Evolutionary conservation across 2,797 vertebrate genomes (phyloP).

Genomic region (Pygocentrus nattereri): DNA sequence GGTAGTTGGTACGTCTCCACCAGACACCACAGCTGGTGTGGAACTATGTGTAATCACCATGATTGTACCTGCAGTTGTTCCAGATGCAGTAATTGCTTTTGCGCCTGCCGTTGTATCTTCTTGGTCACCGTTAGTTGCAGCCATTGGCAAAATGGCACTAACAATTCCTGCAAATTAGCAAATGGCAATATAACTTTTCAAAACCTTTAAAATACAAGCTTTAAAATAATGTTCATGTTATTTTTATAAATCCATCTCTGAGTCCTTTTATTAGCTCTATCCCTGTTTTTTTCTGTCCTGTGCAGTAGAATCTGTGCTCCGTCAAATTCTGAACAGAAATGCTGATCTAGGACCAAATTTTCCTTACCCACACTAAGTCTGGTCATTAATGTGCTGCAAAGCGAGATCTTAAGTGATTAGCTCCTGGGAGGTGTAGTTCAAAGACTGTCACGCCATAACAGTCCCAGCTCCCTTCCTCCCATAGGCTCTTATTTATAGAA

Average conservation of each 20-base stretch:
- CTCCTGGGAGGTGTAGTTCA: not conserved
- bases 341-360: not conserved
- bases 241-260: not conserved
- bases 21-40: not conserved
- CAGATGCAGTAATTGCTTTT: not conserved
- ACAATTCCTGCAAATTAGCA: not conserved
- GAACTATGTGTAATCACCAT: not conserved
- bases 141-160: not conserved
- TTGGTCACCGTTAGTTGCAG: not conserved
- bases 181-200: not conserved
- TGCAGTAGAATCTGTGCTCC: not conserved
- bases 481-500: not conserved
- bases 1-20: too few relatives aligned
- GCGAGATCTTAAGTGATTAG: not conserved
- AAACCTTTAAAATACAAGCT: not conserved
- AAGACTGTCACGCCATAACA: not conserved
- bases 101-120: not conserved
- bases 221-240: not conserved
- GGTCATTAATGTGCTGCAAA: not conserved
- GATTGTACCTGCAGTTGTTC: not conserved
- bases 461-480: not conserved
- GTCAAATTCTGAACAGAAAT: not conserved
- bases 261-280: not conserved
- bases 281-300: too few relatives aligned
- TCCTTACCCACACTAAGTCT: not conserved